These are phyloP conservation scores for Tamandua tetradactyla DNA, from an alignment of 2,797 vertebrate species.

Conservation along the genomic window DNA sequence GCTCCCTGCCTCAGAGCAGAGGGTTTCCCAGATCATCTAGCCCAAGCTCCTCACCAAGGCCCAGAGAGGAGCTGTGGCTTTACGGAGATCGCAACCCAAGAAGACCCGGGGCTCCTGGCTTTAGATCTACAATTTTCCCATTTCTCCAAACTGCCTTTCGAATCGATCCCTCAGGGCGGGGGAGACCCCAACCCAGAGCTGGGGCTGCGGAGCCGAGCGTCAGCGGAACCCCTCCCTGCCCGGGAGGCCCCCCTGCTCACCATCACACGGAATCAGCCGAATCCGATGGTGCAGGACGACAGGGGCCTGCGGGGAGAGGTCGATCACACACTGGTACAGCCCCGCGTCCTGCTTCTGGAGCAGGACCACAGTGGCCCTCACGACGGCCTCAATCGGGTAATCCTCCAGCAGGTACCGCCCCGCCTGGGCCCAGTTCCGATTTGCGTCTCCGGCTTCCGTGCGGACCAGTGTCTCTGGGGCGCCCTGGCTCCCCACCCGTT, in stretches of 20 bases:
- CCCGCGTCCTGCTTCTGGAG: slow-evolving; percentile 28
- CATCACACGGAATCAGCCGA: not conserved
- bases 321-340: slow-evolving; percentile 16
- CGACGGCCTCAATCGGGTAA: fast-evolving
- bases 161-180: not conserved
- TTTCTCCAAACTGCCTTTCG: not conserved
- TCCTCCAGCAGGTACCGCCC: slow-evolving; percentile 31
- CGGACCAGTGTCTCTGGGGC: not conserved
- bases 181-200: not conserved
- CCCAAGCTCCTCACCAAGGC: not conserved
- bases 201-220: not conserved
- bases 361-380: not conserved
- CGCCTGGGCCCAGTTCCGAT: not conserved
- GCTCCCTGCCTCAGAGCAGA: not conserved
- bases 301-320: not conserved
- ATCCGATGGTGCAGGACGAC: fast-evolving
- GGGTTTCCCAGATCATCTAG: not conserved
- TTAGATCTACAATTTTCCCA: not conserved
- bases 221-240: not conserved
- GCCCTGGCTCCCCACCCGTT: not conserved
- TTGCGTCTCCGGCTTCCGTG: not conserved
- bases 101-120: not conserved
- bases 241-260: not conserved
- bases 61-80: not conserved
- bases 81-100: not conserved